Conservation (phyloP, 2,888 invertebrate genomes). For the Watsonalla binaria region DNA sequence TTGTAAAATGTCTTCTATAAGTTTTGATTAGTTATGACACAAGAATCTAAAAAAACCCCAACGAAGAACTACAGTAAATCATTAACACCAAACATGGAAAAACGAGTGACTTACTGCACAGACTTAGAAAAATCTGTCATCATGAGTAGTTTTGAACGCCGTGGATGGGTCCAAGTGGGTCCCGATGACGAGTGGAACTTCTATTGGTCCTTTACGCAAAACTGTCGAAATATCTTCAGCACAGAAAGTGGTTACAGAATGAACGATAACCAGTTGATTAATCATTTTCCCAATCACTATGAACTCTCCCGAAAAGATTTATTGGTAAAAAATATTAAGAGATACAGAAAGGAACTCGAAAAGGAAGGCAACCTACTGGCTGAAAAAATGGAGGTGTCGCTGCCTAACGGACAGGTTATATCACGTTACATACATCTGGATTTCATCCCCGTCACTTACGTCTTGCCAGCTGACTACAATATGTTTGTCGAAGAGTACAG, state of each 20-base stretch:
- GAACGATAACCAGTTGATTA: conserved; percentile 95
- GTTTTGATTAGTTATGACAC: conserved; percentile 21
- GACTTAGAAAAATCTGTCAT: conserved; percentile 96
- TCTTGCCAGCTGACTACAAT: conserved; percentile 96
- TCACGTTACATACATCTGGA: conserved; percentile 89
- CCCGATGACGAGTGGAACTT: conserved; percentile 97
- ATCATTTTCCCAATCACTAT: conserved; percentile 97
- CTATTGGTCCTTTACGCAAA: conserved; percentile 96
- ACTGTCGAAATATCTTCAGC: conserved; percentile 94
- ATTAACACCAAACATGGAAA: conserved; percentile 29
- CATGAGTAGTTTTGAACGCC: conserved; percentile 93
- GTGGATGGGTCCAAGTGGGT: conserved; percentile 91
- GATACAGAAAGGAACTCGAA: conserved; percentile 94
- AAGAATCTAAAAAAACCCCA: conserved; percentile 34
- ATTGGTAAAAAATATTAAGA: conserved; percentile 95
- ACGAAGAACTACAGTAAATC: conserved; percentile 28
- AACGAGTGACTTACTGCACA: conserved; percentile 79
- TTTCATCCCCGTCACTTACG: conserved; percentile 96
- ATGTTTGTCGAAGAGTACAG: conserved; percentile 97
- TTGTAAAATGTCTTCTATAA: conserved; percentile 19
- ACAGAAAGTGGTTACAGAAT: conserved; percentile 95
- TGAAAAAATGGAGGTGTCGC: conserved; percentile 80
- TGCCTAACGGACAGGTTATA: conserved; percentile 80
- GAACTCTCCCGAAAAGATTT: conserved; percentile 97
- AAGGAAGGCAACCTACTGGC: conserved; percentile 92